Base-by-base conservation (phyloP, 2,888 invertebrate species). In the Polia nebulosa region DNA sequence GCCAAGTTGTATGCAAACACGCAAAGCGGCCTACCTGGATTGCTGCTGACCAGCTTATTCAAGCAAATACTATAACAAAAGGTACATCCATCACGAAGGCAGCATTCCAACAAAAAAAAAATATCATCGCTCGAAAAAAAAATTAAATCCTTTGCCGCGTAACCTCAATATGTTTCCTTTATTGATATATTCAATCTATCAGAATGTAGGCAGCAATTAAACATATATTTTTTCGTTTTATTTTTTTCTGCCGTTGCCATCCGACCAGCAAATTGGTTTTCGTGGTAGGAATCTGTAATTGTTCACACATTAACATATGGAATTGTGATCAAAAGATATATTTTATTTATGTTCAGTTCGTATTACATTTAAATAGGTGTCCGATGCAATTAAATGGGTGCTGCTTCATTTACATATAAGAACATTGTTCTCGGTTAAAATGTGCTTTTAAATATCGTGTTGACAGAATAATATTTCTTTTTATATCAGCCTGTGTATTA, bases 141-240 rank as follows among this genome's bases (percentile, higher is more conserved):
- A 8, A 41, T n/a, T 7, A 36, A n/a, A 39, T 41, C 39, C 39
- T 41, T 17, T 41, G 7, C n/a, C 11, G 61, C 74, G 72, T 80
- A 82, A 51, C 72, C 53, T 72, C 56, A 69, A 82, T 75, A 67
- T 84, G 65, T 72, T 27, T 55, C 49, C 64, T 72, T 72, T 75
- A 84, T 78, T 84, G 80, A 76, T 78, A 76, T 78, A 84, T 84
- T 76, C 71, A 80, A 80, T 82, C 64, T 77, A 78, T 82, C 68
- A 74, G 67, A 72, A 76, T 66, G 63, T 66, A 68, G 58, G 73
- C 55, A 49, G 70, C 80, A 83, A 87, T 86, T 84, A 83, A 82
- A 84, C 13, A 57, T 39, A 44, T 36, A 69, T 51, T 58, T 77
- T 74, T 77, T 67, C 64, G 66, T 53, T 72, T 67, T 60, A 80